A percentile compares a stretch with the other conserved stretches of the same genome.
These are phyloP conservation scores for Argyrosomus regius DNA, from an alignment of 2,797 vertebrate species.

Conservation along the genomic window DNA sequence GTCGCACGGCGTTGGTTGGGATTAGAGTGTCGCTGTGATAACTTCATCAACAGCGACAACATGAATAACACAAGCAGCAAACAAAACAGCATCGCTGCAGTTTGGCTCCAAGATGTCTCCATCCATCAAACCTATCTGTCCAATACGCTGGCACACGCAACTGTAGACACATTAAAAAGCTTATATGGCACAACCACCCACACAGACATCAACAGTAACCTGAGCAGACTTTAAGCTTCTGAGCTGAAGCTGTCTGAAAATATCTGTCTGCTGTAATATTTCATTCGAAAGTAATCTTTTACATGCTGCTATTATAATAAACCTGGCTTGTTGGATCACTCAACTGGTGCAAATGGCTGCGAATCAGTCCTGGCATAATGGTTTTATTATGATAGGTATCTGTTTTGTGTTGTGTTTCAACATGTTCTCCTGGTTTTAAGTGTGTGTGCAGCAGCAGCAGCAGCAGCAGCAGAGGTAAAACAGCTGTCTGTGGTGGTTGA, in stretches of 20 bases:
- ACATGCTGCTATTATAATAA: constrained; percentile 35
- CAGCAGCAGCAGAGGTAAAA: constrained; percentile 40
- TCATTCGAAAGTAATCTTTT: constrained; percentile 35
- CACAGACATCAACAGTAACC: constrained; percentile 39
- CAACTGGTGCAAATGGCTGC: constrained; percentile 29
- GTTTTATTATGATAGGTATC: constrained; percentile 24
- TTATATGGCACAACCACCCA: constrained; percentile 47
- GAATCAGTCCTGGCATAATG: constrained; percentile 23
- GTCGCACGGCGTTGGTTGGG: constrained; percentile 8
- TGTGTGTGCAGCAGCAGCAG: constrained; percentile 37
- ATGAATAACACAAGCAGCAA: constrained; percentile 52
- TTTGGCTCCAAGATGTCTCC: constrained; percentile 44
- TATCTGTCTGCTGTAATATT: constrained; percentile 34
- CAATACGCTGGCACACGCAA: constrained; percentile 49
- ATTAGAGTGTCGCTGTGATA: constrained; percentile 41
- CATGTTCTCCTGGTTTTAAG: constrained; percentile 23
- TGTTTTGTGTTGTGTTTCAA: constrained; percentile 25
- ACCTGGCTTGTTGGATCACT: constrained; percentile 35
- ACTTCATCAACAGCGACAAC: constrained; percentile 52
- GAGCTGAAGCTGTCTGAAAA: constrained; percentile 33
- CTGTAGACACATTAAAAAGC: constrained; percentile 50
- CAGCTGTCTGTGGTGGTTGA: constrained; percentile 55
- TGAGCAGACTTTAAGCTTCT: constrained; percentile 34
- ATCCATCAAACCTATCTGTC: constrained; percentile 64
- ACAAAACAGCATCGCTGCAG: constrained; percentile 46